Evolutionary conservation across 2,113 vertebrate genomes (phyloP).

Genomic region (Pitta sordida): DNA sequence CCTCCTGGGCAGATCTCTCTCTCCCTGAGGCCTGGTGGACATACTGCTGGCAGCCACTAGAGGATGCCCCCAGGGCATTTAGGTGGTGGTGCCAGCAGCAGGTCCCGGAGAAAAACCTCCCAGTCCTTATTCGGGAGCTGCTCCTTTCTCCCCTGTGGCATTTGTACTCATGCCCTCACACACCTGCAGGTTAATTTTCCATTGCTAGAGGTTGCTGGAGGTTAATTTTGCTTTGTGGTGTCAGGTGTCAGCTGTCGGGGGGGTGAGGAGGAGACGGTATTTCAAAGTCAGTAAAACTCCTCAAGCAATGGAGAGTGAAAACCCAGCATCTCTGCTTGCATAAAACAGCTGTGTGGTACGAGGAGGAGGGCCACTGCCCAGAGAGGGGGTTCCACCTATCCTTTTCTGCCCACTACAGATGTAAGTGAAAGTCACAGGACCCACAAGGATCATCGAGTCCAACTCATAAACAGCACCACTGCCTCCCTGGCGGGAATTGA

Average conservation of each 20-base stretch:
- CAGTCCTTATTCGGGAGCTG: background rate
- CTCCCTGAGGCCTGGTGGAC: background rate
- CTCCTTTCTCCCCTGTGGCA: background rate
- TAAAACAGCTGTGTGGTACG: fast-evolving
- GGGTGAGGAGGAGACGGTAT: fast-evolving
- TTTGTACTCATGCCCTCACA: background rate
- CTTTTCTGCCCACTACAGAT: fast-evolving
- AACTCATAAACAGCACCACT: no score
- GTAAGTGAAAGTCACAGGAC: no score
- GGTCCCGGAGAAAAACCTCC: background rate
- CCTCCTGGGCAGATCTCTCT: background rate
- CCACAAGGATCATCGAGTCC: no score
- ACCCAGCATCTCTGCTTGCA: no score
- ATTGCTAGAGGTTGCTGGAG: background rate
- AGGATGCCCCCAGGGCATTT: background rate
- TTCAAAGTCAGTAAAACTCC: background rate
- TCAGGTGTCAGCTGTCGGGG: background rate
- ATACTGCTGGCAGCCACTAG: background rate
- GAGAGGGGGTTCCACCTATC: background rate
- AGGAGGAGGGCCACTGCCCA: fast-evolving
- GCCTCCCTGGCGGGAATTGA: no score
- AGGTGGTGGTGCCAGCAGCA: background rate
- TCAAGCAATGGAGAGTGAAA: background rate
- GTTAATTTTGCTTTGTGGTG: fast-evolving
- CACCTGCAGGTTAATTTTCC: background rate